Percentiles rank a stretch among this genome's conserved stretches.
phyloP scores from a whole-genome alignment of 2,113 vertebrate species.

The Archocentrus centrarchus region DNA sequence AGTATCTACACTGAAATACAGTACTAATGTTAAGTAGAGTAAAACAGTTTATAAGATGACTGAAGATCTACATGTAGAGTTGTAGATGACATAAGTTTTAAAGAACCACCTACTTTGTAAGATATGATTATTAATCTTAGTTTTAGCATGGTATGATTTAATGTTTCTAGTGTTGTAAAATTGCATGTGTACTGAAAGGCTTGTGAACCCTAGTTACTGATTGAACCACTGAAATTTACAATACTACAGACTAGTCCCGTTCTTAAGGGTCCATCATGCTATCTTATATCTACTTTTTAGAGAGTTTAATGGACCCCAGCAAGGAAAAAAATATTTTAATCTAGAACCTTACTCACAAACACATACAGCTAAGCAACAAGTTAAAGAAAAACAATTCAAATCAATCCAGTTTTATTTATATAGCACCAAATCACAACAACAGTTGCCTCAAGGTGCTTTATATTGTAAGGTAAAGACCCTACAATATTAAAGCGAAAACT shows the following conservation, averaged over 20 bases:
- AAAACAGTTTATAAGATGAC: neutral
- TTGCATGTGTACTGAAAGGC: neutral
- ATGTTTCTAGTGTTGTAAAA: neutral
- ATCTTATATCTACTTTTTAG: neutral
- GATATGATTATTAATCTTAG: neutral
- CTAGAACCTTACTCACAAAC: neutral
- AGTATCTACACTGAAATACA: neutral
- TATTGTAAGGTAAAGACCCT: too few relatives aligned
- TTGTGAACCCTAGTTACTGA: neutral
- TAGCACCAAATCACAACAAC: too few relatives aligned
- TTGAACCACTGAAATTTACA: neutral
- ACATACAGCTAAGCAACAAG: neutral
- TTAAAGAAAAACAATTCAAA: neutral
- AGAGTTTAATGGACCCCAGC: neutral
- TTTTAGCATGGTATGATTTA: neutral
- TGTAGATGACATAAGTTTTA: neutral
- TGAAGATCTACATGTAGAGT: accelerated
- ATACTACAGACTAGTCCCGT: neutral
- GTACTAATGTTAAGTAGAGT: accelerated
- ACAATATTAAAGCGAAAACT: too few relatives aligned
- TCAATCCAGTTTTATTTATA: too few relatives aligned
- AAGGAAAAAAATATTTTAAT: neutral
- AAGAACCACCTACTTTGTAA: too few relatives aligned
- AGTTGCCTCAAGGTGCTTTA: too few relatives aligned
- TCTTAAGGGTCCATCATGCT: neutral